phyloP scores from a whole-genome alignment of 2,888 invertebrate species.

The Cataglyphis albicans region DNA sequence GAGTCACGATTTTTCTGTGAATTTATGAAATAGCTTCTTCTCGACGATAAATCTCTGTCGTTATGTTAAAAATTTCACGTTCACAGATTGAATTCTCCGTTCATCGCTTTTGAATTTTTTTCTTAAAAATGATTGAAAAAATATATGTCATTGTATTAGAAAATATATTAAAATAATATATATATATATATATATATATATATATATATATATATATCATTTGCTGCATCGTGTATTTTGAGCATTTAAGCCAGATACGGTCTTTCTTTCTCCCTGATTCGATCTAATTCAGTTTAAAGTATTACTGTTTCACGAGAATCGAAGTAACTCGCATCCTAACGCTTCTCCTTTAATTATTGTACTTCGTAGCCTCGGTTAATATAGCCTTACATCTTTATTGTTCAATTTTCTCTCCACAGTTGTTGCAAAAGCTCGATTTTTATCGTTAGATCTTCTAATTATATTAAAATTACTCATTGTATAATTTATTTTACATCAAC shows the following conservation, averaged over 20 bases:
- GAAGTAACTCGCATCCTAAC: neutral
- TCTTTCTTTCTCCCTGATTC: constrained; percentile 1
- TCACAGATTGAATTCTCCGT: neutral
- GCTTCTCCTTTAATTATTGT: constrained; percentile 28
- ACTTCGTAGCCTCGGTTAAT: constrained; percentile 7
- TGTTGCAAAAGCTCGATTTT: constrained; percentile 2
- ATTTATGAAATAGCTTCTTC: neutral
- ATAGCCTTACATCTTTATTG: neutral
- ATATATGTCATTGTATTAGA: neutral
- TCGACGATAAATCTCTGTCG: constrained; percentile 1
- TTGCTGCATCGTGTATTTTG: neutral
- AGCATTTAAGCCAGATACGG: neutral
- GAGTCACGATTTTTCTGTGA: neutral
- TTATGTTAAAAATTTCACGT: neutral
- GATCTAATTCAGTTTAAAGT: constrained; percentile 17
- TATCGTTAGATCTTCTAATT: neutral
- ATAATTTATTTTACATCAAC: neutral
- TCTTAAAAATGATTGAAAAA: neutral
- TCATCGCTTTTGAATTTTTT: neutral
- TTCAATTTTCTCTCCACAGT: constrained; percentile 9
- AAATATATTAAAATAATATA: neutral
- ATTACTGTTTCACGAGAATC: neutral
- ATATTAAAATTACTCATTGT: neutral
- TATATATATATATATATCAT: neutral
- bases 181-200: neutral